Percentiles rank a stretch among this genome's conserved stretches.
These are phyloP conservation scores for Andrena fulva DNA, from an alignment of 2,888 invertebrate species.

Conservation along the genomic window DNA sequence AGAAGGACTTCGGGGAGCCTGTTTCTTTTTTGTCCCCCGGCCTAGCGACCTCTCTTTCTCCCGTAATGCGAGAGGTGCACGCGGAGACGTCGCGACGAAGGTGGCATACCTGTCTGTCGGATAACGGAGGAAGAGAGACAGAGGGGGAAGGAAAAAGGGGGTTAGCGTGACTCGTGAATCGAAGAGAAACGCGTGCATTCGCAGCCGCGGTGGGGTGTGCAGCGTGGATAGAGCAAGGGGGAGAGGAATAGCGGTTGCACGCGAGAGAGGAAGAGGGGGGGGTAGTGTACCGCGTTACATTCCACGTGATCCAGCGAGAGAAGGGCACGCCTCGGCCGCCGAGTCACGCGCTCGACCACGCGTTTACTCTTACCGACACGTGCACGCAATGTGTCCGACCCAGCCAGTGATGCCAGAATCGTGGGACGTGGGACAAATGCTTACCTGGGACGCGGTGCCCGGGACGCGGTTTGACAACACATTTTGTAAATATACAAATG, in stretches of 20 bases:
- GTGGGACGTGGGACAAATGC: too few relatives aligned
- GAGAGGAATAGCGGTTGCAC: background rate
- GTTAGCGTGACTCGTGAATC: slow-evolving; percentile 58
- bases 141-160: slow-evolving; percentile 52
- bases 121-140: slow-evolving; percentile 14
- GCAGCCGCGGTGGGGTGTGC: slow-evolving; percentile 1
- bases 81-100: slow-evolving; percentile 34
- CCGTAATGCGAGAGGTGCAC: slow-evolving; percentile 29
- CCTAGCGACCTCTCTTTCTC: background rate
- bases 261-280: slow-evolving; percentile 19
- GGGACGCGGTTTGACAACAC: too few relatives aligned
- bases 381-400: slow-evolving; percentile 69
- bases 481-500: too few relatives aligned
- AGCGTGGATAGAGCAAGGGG: background rate
- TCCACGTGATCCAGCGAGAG: slow-evolving; percentile 82
- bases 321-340: slow-evolving; percentile 79
- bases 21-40: background rate
- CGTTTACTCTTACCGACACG: slow-evolving; percentile 78
- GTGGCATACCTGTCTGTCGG: slow-evolving; percentile 54
- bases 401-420: too few relatives aligned
- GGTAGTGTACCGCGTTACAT: slow-evolving; percentile 77
- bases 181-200: slow-evolving; percentile 46
- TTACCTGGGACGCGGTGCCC: too few relatives aligned
- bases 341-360: slow-evolving; percentile 83
- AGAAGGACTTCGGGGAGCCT: background rate